Base-by-base conservation (phyloP, 2,797 vertebrate genomes). In the Pteropus rufus region DNA sequence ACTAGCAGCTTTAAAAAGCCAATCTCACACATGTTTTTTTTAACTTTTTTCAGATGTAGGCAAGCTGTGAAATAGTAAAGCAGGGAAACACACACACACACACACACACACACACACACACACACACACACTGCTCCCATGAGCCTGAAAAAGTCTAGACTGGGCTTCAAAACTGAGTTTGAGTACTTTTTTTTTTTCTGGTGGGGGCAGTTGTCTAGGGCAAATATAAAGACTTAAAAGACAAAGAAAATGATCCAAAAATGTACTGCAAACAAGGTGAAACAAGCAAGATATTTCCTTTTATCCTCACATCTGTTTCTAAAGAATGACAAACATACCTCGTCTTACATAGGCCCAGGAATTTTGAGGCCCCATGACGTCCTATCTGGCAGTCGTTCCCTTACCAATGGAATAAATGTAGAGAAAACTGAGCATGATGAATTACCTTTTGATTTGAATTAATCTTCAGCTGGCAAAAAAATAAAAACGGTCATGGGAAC, bases 391-490 rank as follows among this genome's bases (percentile, higher is more conserved):
- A 41, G 56, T 60, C 36, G 36, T 62, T 88, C 29, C 54, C 44
- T 95, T 77, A n/a, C 60, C 39, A 9, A 0, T 56, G 70, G 49
- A 60, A 62, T 81, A 76, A 60, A 39, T 21, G 54, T 52, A 65
- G 67, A 69, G 19, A 83, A 80, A 75, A 77, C n/a, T 7, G 36
- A 94, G 24, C 19, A 2, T 8, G 16, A 84, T 91, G 56, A 72
- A 85, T 85, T 80, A 56, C 64, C 73, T 93, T 96, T 97, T 81
- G 76, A 96, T 97, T 96, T 85, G 95, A 96, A 93, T 94, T 89
- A 24, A 92, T 94, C n/a, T 92, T 93, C 16, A 69, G 23, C 49
- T 76, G n/a, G 91, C 91, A 56, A 86, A 93, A 80, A 60, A 96
- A 67, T 34, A 94, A 93, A 80, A 94, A 31, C 0, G 0, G 9